phyloP scores from a whole-genome alignment of 2,888 invertebrate genomes.

The Atrina japonica region DNA sequence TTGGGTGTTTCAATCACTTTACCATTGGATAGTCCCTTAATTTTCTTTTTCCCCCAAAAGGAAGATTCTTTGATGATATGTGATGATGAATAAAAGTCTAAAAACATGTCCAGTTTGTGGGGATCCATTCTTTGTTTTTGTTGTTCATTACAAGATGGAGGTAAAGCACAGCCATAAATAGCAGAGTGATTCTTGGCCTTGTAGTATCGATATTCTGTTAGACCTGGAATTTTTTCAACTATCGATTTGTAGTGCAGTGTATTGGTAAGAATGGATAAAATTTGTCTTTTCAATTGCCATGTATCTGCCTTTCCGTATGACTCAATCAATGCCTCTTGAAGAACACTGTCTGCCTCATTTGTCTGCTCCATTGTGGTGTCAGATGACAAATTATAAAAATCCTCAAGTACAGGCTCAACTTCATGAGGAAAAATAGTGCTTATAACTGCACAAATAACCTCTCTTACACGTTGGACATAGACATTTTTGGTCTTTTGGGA shows the following conservation, averaged over 20 bases:
- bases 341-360: neutral
- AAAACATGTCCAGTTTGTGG: constrained; percentile 4
- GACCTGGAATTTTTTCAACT: neutral
- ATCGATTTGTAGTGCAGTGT: constrained; percentile 1
- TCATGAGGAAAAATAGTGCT: no score
- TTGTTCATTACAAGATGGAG: no score
- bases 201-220: constrained; percentile 26
- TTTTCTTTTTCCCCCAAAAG: constrained; percentile 12
- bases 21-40: constrained; percentile 14
- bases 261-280: constrained; percentile 14
- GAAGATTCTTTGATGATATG: constrained; percentile 24
- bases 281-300: constrained; percentile 27
- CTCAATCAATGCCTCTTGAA: constrained; percentile 6
- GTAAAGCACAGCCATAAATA: no score
- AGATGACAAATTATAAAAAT: no score
- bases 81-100: constrained; percentile 20
- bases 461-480: no score
- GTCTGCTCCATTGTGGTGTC: no score
- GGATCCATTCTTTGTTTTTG: no score
- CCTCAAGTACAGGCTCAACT: no score
- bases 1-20: constrained; percentile 20
- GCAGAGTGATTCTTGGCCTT: no score
- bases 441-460: no score
- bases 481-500: no score
- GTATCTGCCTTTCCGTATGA: constrained; percentile 6